A percentile compares a stretch with the other conserved stretches of the same genome.
phyloP scores from a whole-genome alignment of 2,797 vertebrate species.

The Triplophysa bombifrons region DNA sequence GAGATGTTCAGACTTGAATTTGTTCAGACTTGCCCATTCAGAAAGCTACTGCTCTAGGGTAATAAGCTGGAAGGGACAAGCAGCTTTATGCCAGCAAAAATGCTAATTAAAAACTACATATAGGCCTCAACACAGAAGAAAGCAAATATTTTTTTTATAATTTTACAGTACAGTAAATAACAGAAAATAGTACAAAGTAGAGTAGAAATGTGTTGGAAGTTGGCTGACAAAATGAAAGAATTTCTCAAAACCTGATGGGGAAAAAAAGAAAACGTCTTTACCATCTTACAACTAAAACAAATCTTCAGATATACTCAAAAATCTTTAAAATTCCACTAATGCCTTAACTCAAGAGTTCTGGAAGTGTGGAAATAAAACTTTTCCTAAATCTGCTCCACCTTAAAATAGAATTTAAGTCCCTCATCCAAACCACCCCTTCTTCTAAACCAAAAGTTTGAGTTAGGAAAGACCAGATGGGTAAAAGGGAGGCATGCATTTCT shows the following conservation, averaged over 20 bases:
- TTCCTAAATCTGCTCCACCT: slow-evolving; percentile 35
- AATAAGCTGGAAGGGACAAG: slow-evolving; percentile 36
- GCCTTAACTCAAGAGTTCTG: slow-evolving; percentile 27
- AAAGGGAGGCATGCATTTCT: too few relatives aligned
- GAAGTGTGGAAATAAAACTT: slow-evolving; percentile 45
- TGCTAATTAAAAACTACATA: not conserved
- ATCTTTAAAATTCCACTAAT: not conserved
- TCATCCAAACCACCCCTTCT: slow-evolving; percentile 29
- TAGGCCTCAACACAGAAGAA: not conserved
- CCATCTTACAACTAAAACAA: not conserved
- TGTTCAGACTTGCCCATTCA: slow-evolving; percentile 42
- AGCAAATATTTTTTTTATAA: not conserved
- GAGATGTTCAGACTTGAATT: not conserved
- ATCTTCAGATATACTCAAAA: not conserved
- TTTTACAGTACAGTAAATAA: slow-evolving; percentile 10
- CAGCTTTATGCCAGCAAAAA: slow-evolving; percentile 47
- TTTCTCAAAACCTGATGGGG: slow-evolving; percentile 45
- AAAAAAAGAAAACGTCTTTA: not conserved
- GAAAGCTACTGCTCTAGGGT: slow-evolving; percentile 30
- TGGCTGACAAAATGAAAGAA: slow-evolving; percentile 61
- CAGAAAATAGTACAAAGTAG: slow-evolving; percentile 55
- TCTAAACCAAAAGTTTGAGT: slow-evolving; percentile 38
- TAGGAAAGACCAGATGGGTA: slow-evolving; percentile 2
- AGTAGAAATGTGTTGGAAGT: slow-evolving; percentile 46
- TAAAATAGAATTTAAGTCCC: slow-evolving; percentile 31